Conservation (phyloP, 2,797 vertebrate species). For the Phoeniculus purpureus region DNA sequence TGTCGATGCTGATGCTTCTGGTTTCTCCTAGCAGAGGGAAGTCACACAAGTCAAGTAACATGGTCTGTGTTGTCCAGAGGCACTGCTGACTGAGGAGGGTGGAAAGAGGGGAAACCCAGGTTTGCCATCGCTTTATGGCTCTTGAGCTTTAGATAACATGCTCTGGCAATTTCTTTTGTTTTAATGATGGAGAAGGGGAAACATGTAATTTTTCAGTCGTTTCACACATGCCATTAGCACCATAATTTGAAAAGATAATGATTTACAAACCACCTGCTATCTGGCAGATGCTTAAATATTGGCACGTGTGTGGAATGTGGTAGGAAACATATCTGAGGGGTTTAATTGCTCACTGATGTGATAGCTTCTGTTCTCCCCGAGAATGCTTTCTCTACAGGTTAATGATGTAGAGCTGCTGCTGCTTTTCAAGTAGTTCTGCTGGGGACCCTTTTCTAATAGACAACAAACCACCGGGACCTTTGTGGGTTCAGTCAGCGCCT, state of each 20-base stretch:
- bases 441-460: neutral
- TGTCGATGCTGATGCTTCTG: neutral
- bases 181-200: constrained; percentile 52
- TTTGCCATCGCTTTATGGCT: neutral
- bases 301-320: constrained; percentile 27
- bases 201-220: constrained; percentile 59
- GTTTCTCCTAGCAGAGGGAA: neutral
- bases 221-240: constrained; percentile 62
- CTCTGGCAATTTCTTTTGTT: constrained; percentile 48
- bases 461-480: neutral
- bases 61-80: neutral
- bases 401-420: constrained; percentile 11
- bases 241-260: constrained; percentile 62
- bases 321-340: neutral
- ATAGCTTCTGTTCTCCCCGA: constrained; percentile 1
- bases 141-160: constrained; percentile 6
- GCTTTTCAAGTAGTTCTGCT: neutral
- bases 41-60: neutral
- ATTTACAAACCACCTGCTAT: constrained; percentile 63
- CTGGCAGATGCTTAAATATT: constrained; percentile 64
- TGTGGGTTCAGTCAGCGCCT: neutral
- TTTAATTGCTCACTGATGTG: constrained; percentile 39
- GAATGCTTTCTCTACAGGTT: constrained; percentile 12
- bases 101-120: neutral
- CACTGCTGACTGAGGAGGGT: neutral